These are phyloP conservation scores for Syngnathus acus DNA, from an alignment of 2,797 vertebrate genomes.

Conservation along the genomic window DNA sequence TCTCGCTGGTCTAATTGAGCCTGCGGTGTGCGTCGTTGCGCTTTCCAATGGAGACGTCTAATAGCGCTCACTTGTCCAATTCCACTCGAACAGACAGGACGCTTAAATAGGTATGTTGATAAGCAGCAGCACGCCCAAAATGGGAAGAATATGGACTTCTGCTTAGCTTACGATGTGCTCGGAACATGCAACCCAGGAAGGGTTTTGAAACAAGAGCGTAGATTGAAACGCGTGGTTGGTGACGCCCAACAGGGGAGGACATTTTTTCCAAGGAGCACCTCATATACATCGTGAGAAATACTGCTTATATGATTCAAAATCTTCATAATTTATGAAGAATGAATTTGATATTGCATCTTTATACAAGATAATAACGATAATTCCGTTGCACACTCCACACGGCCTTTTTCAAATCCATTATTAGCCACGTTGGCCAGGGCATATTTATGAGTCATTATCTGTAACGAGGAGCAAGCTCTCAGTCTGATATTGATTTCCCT, in stretches of 20 bases:
- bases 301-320: not conserved
- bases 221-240: not conserved
- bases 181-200: not conserved
- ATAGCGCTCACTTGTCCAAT: conserved; percentile 8
- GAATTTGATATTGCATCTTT: not conserved
- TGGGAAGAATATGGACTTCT: not conserved
- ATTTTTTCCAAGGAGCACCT: too few species aligned
- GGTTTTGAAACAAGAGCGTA: not conserved
- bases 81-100: conserved; percentile 1
- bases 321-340: not conserved
- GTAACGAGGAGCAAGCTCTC: conserved; percentile 7
- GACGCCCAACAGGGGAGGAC: too few species aligned
- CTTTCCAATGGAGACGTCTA: conserved; percentile 34
- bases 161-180: not conserved
- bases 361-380: not conserved
- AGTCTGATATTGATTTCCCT: conserved; percentile 12
- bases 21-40: conserved; percentile 9
- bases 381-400: not conserved
- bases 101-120: not conserved
- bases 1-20: conserved; percentile 38
- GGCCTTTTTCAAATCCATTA: not conserved
- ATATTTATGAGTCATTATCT: conserved; percentile 7
- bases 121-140: not conserved
- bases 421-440: not conserved
- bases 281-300: not conserved